Evolutionary conservation across 1,140 invertebrate species (phyloP).

Genomic region (Marisa cornuarietis): DNA sequence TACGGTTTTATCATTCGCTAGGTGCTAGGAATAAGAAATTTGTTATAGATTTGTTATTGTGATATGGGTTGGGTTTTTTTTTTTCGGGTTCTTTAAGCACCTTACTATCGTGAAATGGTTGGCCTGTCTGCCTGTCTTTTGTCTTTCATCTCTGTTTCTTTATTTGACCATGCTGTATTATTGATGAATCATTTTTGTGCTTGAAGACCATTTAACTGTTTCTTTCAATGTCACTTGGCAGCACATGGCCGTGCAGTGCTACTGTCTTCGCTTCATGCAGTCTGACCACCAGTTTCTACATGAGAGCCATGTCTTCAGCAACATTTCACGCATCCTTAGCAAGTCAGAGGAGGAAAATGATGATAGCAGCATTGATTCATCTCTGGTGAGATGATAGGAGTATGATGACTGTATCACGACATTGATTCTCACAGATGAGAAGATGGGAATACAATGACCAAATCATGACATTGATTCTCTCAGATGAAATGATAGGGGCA

Average conservation of each 20-base stretch:
- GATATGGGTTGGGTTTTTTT: no score
- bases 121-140: no score
- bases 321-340: constrained; percentile 95
- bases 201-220: neutral
- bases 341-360: constrained; percentile 78
- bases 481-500: no score
- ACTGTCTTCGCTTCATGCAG: constrained; percentile 87
- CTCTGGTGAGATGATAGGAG: constrained; percentile 32
- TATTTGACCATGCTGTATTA: neutral
- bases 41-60: neutral
- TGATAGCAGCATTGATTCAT: constrained; percentile 45
- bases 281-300: constrained; percentile 94
- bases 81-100: no score
- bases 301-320: constrained; percentile 91
- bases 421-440: neutral
- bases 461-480: no score
- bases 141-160: no score
- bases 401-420: neutral
- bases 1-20: neutral
- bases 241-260: constrained; percentile 92
- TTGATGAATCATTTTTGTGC: neutral
- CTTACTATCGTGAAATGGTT: no score
- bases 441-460: no score
- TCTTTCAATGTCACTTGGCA: constrained; percentile 64
- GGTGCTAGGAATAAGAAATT: neutral